Evolutionary conservation across 2,113 vertebrate genomes (phyloP).

Genomic region (Mohoua ochrocephala): DNA sequence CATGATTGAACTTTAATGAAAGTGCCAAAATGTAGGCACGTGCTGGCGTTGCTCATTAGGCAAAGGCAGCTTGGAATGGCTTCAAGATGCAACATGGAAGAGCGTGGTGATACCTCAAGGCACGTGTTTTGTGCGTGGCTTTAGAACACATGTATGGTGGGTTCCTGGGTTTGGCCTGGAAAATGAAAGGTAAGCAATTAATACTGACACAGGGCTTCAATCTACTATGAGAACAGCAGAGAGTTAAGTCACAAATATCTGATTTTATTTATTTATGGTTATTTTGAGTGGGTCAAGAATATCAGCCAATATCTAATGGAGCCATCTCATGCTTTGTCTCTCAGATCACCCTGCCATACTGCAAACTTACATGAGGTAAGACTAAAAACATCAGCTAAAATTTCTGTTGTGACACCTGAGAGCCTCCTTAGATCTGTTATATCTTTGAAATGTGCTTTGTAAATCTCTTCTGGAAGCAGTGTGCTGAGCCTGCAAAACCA

Average conservation of each 20-base stretch:
- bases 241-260: background rate
- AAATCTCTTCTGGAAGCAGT: background rate
- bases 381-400: background rate
- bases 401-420: background rate
- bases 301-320: background rate
- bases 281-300: background rate
- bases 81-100: background rate
- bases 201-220: background rate
- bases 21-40: background rate
- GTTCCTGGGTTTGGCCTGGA: background rate
- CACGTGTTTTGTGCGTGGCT: background rate
- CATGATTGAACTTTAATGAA: background rate
- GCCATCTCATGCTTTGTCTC: background rate
- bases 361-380: background rate
- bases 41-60: background rate
- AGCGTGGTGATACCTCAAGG: background rate
- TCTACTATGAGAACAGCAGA: background rate
- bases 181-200: background rate
- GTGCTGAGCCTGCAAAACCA: background rate
- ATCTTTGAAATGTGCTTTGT: background rate
- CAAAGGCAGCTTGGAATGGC: background rate
- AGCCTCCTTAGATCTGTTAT: background rate
- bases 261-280: background rate
- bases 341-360: background rate
- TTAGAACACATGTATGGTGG: background rate